These are phyloP conservation scores for Bujurquina vittata DNA, from an alignment of 2,113 vertebrate species.

Conservation along the genomic window DNA sequence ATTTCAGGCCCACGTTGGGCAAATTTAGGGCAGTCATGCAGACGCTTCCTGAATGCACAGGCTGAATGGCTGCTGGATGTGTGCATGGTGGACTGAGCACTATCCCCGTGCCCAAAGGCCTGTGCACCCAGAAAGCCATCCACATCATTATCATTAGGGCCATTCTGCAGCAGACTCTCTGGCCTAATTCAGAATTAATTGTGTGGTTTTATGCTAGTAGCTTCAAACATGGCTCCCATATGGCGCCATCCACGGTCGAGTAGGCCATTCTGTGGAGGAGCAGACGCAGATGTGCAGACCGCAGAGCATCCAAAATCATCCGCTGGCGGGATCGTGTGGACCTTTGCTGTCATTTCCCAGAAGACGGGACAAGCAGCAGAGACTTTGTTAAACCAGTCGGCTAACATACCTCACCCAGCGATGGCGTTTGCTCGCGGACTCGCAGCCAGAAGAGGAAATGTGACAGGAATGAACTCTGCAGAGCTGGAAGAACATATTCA, in stretches of 20 bases:
- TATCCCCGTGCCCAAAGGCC: conserved; percentile 13
- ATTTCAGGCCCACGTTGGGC: conserved; percentile 63
- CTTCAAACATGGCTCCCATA: conserved; percentile 58
- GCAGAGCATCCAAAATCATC: not conserved
- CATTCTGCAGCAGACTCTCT: conserved; percentile 53
- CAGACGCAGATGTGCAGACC: conserved; percentile 18
- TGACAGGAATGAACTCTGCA: not conserved
- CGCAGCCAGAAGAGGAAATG: not conserved
- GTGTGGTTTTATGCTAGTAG: conserved; percentile 49
- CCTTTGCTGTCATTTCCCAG: conserved; percentile 4
- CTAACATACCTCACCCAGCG: not conserved
- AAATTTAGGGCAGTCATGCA: conserved; percentile 69
- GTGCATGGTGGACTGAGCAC: not conserved
- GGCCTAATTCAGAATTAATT: conserved; percentile 56
- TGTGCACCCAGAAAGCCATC: conserved; percentile 1
- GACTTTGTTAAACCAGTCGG: not conserved
- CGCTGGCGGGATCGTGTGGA: not conserved
- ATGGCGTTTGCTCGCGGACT: not conserved
- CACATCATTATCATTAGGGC: conserved; percentile 35
- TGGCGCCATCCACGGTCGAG: conserved; percentile 34
- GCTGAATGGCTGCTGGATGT: conserved; percentile 10
- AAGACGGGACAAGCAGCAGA: not conserved
- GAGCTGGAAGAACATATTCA: not conserved
- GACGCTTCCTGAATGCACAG: conserved; percentile 52
- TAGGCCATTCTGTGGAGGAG: conserved; percentile 24